Evolutionary conservation across 1,140 invertebrate genomes (phyloP), one percentile per base, ranked within the genome.

Genomic region (Sycobia sp.): DNA sequence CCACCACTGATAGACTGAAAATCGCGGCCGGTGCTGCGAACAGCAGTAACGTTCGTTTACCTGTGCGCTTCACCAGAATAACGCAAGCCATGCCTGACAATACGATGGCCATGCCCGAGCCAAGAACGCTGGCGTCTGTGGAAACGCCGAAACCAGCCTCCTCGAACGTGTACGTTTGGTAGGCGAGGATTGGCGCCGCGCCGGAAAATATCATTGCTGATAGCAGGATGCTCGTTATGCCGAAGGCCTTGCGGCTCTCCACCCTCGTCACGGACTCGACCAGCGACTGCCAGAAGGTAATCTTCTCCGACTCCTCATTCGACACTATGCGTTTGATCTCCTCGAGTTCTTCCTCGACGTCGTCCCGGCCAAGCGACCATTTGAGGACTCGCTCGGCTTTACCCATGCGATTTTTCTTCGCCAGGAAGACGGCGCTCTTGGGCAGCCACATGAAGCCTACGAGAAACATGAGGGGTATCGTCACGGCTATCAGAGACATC

Each of bases 181-280:
- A 95, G 76, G 93, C 93, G 63, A 94, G 89, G 47, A 96, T 87
- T 3, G 91, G 91, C 73, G 94, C 89, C 41, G 91, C 89, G 22
- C 91, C 92, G 53, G 89, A 89, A 65, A 92, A 84, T 69, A 91
- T 90, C 76, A 95, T 90, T 70, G 93, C 89, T 73, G 88, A 85
- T 84, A 94, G 87, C 38, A 95, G 82, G 3, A 88, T 87, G 8
- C 94, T 77, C 10, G 87, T 86, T 56, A 95, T 88, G 3, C 89
- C 76, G 32, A 92, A 83, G 0, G 90, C 90, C 71, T 86, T 88
- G 51, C 84, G 82, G 13, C 89, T 86, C 3, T 85, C 86, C 14
- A 76, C 81, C 53, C 82, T 85, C 0, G 71, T 76, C 9, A 89
- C 76, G 25, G 88, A 76, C 68, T 86, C 84, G 43, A 71, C 74